Conservation (phyloP, 2,888 invertebrate genomes). For the Plebejus anna region DNA sequence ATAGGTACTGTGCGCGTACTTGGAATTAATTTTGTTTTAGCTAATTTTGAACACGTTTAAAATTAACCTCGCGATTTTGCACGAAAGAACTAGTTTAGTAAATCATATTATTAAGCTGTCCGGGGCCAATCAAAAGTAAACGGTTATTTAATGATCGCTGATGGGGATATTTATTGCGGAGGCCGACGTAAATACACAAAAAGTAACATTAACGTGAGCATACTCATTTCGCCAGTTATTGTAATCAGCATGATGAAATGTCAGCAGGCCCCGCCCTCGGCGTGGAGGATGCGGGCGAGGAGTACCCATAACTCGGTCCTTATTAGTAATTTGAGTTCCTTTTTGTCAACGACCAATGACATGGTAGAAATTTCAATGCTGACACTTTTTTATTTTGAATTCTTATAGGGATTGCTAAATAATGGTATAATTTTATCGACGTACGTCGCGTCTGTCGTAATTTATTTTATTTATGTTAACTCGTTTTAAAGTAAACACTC, state of each 20-base stretch:
- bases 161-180: conserved; percentile 18
- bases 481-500: neutral
- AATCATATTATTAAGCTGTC: conserved; percentile 21
- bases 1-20: neutral
- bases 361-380: conserved; percentile 17
- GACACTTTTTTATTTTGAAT: conserved; percentile 21
- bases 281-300: neutral
- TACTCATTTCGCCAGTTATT: conserved; percentile 25
- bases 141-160: conserved; percentile 25
- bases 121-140: conserved; percentile 24
- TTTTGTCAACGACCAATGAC: conserved; percentile 24
- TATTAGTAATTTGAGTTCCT: conserved; percentile 24
- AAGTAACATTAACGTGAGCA: conserved; percentile 10
- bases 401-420: conserved; percentile 22
- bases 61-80: neutral
- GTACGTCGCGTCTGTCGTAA: neutral
- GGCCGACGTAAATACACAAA: neutral
- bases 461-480: neutral
- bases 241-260: conserved; percentile 19
- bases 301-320: conserved; percentile 25
- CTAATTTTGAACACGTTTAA: neutral
- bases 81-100: conserved; percentile 11
- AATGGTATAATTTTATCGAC: conserved; percentile 15
- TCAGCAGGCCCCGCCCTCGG: conserved; percentile 22
- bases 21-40: neutral